Percentiles rank a stretch among this genome's conserved stretches.
Conservation (phyloP, 2,113 vertebrate species). For the Murina feae region DNA sequence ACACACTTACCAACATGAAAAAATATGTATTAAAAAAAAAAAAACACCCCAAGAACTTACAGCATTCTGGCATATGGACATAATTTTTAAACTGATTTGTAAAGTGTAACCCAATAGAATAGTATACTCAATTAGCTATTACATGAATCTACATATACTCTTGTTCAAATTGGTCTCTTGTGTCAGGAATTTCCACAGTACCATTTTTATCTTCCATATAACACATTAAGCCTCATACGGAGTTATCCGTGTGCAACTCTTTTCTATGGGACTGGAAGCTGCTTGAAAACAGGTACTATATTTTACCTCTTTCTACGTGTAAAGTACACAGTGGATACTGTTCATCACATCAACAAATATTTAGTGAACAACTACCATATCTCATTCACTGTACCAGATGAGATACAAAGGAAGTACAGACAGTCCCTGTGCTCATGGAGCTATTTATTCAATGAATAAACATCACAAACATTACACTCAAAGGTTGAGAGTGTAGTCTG, state of each 20-base stretch:
- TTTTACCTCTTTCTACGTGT: not conserved
- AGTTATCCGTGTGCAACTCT: not conserved
- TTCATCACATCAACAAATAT: not conserved
- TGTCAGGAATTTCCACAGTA: not conserved
- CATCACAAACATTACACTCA: not conserved
- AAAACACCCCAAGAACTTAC: not conserved
- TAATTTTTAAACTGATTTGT: constrained; percentile 15
- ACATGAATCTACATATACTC: not conserved
- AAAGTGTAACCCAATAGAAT: no score
- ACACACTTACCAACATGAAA: not conserved
- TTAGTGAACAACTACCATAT: not conserved
- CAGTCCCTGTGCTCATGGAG: not conserved
- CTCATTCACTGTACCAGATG: not conserved
- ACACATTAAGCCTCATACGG: not conserved
- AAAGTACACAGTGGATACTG: not conserved
- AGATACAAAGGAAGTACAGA: not conserved
- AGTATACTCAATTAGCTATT: constrained; percentile 1
- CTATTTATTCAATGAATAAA: not conserved
- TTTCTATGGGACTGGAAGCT: not conserved
- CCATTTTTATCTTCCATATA: not conserved
- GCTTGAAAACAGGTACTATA: not conserved
- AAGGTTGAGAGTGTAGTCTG: not conserved
- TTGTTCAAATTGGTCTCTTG: not conserved
- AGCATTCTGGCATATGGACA: not conserved
- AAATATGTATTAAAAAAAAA: not conserved